These are phyloP conservation scores for Nasonia oneida DNA, from an alignment of 2,888 invertebrate species.

Conservation along the genomic window DNA sequence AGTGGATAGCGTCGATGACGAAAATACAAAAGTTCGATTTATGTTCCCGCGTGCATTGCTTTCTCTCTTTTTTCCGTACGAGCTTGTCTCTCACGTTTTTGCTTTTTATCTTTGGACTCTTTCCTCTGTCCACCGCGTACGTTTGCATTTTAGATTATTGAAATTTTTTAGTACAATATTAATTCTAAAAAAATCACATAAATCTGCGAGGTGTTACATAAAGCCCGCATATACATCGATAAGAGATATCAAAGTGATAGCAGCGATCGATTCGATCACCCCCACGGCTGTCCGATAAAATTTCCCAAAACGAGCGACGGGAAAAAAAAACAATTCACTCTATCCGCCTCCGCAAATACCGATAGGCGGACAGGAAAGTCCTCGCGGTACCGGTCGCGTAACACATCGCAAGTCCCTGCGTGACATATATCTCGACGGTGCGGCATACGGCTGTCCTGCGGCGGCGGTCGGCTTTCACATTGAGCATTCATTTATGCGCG, in stretches of 20 bases:
- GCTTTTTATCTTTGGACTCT: conserved; percentile 39
- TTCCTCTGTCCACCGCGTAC: background rate
- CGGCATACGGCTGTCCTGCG: conserved; percentile 39
- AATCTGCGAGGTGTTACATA: too few species aligned
- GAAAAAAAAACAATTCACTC: too few species aligned
- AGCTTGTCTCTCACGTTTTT: conserved; percentile 33
- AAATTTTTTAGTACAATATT: too few species aligned
- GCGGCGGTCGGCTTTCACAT: conserved; percentile 65
- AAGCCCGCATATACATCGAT: too few species aligned
- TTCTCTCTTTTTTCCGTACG: conserved; percentile 63
- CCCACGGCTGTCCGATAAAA: too few species aligned
- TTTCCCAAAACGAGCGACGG: too few species aligned
- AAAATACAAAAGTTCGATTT: conserved; percentile 78
- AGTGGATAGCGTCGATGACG: conserved; percentile 70
- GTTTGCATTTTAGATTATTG: conserved; percentile 9
- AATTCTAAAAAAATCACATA: too few species aligned
- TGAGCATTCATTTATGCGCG: conserved; percentile 72
- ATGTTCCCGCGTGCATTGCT: conserved; percentile 70
- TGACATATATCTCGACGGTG: conserved; percentile 42
- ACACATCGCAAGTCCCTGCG: background rate
- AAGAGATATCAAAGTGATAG: too few species aligned
- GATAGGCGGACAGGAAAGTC: background rate
- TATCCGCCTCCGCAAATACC: too few species aligned
- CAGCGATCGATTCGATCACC: too few species aligned
- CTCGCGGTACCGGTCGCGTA: background rate